Conservation (phyloP, 2,888 invertebrate genomes). For the Macroteleia sp. region DNA sequence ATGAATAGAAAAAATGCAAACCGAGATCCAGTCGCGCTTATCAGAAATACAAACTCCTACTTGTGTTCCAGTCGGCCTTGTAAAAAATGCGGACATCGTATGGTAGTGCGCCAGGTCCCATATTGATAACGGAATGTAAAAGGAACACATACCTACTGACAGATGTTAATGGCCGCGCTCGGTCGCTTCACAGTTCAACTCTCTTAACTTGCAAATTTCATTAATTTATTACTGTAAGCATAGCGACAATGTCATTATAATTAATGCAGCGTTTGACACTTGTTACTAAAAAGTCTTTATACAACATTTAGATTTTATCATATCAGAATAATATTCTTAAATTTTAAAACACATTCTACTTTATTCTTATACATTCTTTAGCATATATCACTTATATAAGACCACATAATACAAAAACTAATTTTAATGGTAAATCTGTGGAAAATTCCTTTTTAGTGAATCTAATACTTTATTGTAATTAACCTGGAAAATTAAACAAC, state of each 20-base stretch:
- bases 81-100: constrained; percentile 73
- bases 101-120: constrained; percentile 55
- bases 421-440: too few species aligned
- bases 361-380: too few species aligned
- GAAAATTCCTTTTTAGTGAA: too few species aligned
- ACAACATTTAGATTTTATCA: too few species aligned
- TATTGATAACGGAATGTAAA: constrained; percentile 60
- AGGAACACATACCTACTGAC: constrained; percentile 38
- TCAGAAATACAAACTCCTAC: constrained; percentile 54
- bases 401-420: too few species aligned
- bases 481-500: too few species aligned
- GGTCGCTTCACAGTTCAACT: constrained; percentile 12
- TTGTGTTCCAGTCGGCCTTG: constrained; percentile 73
- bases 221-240: constrained; percentile 4
- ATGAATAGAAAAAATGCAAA: constrained; percentile 8
- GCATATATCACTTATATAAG: too few species aligned
- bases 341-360: too few species aligned
- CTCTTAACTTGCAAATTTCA: constrained; percentile 31
- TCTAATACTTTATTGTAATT: too few species aligned
- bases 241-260: constrained; percentile 15
- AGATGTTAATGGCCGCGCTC: constrained; percentile 55
- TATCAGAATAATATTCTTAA: too few species aligned
- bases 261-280: too few species aligned
- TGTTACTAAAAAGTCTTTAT: too few species aligned
- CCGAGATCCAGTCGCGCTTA: constrained; percentile 48